Percentiles rank a stretch among this genome's conserved stretches.
Evolutionary conservation across 2,888 invertebrate genomes (phyloP).

Genomic region (Phyto melanocephala): DNA sequence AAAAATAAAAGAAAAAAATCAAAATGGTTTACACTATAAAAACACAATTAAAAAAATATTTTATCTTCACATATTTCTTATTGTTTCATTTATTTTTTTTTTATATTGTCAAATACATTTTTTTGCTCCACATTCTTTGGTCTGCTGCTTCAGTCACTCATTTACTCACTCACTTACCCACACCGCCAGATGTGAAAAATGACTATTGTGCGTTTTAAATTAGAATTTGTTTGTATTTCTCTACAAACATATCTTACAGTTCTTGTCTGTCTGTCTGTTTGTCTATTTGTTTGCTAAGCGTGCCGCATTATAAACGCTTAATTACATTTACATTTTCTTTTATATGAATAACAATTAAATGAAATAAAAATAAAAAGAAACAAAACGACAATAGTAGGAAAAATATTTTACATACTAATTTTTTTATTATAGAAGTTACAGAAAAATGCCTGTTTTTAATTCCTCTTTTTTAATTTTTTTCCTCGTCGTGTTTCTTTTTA

Average conservation of each 20-base stretch:
- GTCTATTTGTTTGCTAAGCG: constrained; percentile 53
- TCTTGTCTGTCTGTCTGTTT: constrained; percentile 22
- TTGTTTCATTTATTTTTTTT: constrained; percentile 32
- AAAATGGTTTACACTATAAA: constrained; percentile 45
- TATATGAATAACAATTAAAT: constrained; percentile 56
- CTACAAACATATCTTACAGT: constrained; percentile 10
- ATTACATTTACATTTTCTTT: constrained; percentile 65
- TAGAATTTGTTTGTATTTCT: constrained; percentile 41
- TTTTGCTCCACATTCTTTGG: constrained; percentile 42
- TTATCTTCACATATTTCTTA: constrained; percentile 25
- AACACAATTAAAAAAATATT: constrained; percentile 55
- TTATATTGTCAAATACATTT: constrained; percentile 29
- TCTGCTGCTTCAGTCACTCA: constrained; percentile 33
- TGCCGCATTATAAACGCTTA: constrained; percentile 66
- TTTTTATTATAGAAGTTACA: constrained; percentile 37
- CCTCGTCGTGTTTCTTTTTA: neutral
- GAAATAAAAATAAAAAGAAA: constrained; percentile 41
- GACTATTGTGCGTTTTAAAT: constrained; percentile 49
- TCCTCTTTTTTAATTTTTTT: constrained; percentile 31
- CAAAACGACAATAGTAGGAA: constrained; percentile 14
- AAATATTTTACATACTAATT: constrained; percentile 55
- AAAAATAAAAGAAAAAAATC: too few species aligned
- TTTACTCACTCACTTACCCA: neutral
- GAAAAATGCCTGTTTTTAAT: constrained; percentile 57
- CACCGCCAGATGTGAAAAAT: neutral